These are phyloP conservation scores for Ophonus ardosiacus DNA, from an alignment of 2,888 invertebrate species.

Conservation along the genomic window DNA sequence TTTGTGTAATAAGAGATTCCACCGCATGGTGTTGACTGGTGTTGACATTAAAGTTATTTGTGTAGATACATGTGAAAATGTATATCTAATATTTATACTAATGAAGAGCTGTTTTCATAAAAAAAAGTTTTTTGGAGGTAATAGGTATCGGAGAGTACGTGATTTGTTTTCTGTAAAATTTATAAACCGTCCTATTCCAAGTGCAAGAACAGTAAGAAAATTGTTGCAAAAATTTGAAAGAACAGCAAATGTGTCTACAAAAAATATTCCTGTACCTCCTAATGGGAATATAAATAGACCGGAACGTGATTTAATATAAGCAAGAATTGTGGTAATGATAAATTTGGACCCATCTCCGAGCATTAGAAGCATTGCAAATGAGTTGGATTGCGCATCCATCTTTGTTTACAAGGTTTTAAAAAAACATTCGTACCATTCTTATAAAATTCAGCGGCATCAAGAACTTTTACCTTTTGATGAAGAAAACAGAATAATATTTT, in stretches of 20 bases:
- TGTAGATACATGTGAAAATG: no score
- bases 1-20: no score
- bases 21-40: no score
- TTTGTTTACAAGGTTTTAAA: no score
- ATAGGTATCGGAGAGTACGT: neutral
- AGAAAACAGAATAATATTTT: constrained; percentile 8
- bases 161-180: neutral
- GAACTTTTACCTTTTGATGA: constrained; percentile 7
- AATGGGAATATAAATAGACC: neutral
- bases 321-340: neutral
- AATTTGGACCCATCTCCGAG: neutral
- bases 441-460: neutral
- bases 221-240: neutral
- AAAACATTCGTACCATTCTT: neutral
- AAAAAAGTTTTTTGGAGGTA: neutral
- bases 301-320: neutral
- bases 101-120: no score
- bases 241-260: neutral
- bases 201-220: neutral
- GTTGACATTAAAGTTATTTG: no score
- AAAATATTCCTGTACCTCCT: neutral
- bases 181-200: neutral
- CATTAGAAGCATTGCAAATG: neutral
- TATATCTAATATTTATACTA: no score
- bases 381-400: neutral